phyloP scores from a whole-genome alignment of 2,888 invertebrate genomes.

The Drosophila diplacantha region DNA sequence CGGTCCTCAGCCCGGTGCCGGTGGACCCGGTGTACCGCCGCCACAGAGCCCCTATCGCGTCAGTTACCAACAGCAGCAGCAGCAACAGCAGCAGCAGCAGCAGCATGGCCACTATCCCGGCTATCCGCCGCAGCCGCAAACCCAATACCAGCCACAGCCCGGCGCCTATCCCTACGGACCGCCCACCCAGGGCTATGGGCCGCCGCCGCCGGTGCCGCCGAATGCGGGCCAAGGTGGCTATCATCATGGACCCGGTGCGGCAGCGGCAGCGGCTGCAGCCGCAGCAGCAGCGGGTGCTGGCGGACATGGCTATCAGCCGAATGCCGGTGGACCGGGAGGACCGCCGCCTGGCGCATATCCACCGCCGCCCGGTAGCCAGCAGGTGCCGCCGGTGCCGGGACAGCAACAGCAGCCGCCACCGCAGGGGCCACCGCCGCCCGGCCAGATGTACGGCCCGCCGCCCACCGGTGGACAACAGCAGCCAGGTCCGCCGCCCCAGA shows the following conservation, averaged over 20 bases:
- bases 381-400: slow-evolving; percentile 67
- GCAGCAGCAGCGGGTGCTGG: slow-evolving; percentile 75
- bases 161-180: slow-evolving; percentile 80
- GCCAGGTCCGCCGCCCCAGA: slow-evolving; percentile 71
- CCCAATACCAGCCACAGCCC: slow-evolving; percentile 80
- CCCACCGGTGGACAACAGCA: slow-evolving; percentile 78
- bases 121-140: slow-evolving; percentile 79
- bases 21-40: slow-evolving; percentile 80
- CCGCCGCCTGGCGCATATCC: slow-evolving; percentile 79
- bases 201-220: slow-evolving; percentile 79
- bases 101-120: slow-evolving; percentile 79
- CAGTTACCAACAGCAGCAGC: slow-evolving; percentile 76
- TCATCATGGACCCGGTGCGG: slow-evolving; percentile 77
- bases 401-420: slow-evolving; percentile 77
- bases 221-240: slow-evolving; percentile 79
- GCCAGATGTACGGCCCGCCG: slow-evolving; percentile 77
- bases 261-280: slow-evolving; percentile 75
- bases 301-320: slow-evolving; percentile 78
- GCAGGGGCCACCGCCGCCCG: slow-evolving; percentile 73
- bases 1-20: slow-evolving; percentile 76
- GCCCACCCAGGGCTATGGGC: slow-evolving; percentile 79
- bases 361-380: slow-evolving; percentile 76
- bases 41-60: slow-evolving; percentile 80
- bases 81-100: slow-evolving; percentile 69
- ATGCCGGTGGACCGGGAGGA: slow-evolving; percentile 76